These are phyloP conservation scores for Reticulitermes speratus DNA, from an alignment of 1,140 invertebrate species.

Conservation along the genomic window DNA sequence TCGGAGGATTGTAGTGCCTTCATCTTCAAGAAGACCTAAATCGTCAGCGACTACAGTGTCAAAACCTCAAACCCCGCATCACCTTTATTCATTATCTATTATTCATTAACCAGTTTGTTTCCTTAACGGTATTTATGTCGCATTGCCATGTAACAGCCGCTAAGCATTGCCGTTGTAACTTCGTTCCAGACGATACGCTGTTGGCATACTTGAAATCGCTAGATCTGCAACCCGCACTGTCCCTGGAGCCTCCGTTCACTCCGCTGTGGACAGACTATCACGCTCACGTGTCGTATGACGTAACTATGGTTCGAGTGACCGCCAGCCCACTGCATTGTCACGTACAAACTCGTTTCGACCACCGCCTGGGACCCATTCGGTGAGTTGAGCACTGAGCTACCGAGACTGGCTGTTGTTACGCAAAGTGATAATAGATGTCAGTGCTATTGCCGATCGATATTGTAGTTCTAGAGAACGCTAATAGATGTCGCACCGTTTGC, in stretches of 20 bases:
- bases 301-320: constrained; percentile 25
- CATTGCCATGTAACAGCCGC: not conserved
- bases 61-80: no score
- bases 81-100: no score
- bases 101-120: no score
- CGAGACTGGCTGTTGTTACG: not conserved
- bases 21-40: no score
- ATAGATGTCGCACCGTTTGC: no score
- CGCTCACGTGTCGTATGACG: constrained; percentile 24
- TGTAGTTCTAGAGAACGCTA: no score
- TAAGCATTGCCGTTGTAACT: not conserved
- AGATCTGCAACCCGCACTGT: constrained; percentile 5
- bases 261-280: constrained; percentile 31
- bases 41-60: no score
- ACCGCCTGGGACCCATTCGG: constrained; percentile 20
- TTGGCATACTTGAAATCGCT: constrained; percentile 7
- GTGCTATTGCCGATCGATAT: no score
- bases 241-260: constrained; percentile 26
- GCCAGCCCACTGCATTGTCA: constrained; percentile 21
- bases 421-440: not conserved
- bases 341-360: constrained; percentile 22
- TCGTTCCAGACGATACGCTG: constrained; percentile 7
- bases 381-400: not conserved
- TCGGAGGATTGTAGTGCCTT: no score
- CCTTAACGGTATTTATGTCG: not conserved